Percentiles rank a stretch among this genome's conserved stretches.
Conservation (phyloP, 2,797 vertebrate genomes). For the Decapterus maruadsi region DNA sequence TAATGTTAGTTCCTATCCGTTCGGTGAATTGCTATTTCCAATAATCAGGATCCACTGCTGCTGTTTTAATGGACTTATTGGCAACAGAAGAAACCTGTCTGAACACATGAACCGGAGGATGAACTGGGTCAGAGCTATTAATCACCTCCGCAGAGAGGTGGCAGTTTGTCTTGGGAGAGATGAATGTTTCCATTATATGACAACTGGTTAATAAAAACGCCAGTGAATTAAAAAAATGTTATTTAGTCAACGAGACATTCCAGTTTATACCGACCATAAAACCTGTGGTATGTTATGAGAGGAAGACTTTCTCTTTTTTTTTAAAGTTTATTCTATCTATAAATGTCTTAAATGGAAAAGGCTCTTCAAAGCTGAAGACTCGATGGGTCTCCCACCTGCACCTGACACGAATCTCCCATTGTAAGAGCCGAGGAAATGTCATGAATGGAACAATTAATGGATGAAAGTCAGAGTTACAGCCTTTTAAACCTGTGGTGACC, state of each 20-base stretch:
- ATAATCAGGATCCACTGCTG: neutral
- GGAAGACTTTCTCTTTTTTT: neutral
- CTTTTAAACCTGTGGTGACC: neutral
- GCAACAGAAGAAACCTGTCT: neutral
- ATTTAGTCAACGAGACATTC: neutral
- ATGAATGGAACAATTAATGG: neutral
- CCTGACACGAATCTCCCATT: neutral
- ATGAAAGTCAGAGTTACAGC: neutral
- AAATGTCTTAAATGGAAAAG: neutral
- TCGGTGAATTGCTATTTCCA: neutral
- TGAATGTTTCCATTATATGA: neutral
- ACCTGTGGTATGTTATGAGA: neutral
- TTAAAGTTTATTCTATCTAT: neutral
- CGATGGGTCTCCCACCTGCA: neutral
- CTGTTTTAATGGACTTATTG: neutral
- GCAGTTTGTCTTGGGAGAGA: conserved; percentile 13
- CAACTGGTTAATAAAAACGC: neutral
- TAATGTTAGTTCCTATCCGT: neutral
- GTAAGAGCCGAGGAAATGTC: neutral
- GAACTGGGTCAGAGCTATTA: conserved; percentile 15
- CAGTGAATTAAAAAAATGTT: too few relatives aligned
- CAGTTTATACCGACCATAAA: neutral
- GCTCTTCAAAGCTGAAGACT: neutral
- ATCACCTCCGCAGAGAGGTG: neutral
- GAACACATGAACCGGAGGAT: conserved; percentile 11